phyloP scores from a whole-genome alignment of 2,888 invertebrate genomes.

The Ommatoiulus sabulosus region DNA sequence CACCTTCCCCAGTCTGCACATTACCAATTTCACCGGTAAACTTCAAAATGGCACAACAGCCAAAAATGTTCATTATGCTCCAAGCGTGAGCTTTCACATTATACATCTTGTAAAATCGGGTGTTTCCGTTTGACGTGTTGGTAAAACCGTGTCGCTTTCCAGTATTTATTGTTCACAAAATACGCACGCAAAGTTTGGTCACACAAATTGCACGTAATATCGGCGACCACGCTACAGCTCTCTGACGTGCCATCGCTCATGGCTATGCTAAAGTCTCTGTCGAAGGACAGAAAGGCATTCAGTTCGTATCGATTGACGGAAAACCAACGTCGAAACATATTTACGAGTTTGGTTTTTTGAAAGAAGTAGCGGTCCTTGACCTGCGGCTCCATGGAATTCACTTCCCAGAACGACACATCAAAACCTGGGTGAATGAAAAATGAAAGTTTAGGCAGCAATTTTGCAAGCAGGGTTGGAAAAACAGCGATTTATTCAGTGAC shows the following conservation, averaged over 20 bases:
- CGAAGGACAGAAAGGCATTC: background rate
- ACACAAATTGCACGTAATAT: constrained; percentile 48
- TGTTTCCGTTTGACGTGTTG: constrained; percentile 35
- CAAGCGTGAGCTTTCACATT: background rate
- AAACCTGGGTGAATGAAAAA: constrained; percentile 32
- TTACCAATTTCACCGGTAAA: too few relatives aligned
- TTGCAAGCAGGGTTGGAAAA: background rate
- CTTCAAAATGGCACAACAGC: too few relatives aligned
- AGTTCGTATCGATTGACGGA: constrained; percentile 18
- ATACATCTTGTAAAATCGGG: background rate
- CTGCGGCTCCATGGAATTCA: background rate
- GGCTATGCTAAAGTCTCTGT: background rate
- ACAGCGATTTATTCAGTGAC: constrained; percentile 18
- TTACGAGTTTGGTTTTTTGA: background rate
- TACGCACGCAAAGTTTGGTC: background rate
- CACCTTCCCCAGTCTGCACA: too few relatives aligned
- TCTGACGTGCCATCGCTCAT: background rate
- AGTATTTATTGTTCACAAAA: background rate
- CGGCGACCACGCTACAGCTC: background rate
- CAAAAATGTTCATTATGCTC: background rate
- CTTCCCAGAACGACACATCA: constrained; percentile 23
- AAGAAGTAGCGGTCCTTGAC: constrained; percentile 7
- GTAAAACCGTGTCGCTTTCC: constrained; percentile 39
- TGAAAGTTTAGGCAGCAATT: background rate
- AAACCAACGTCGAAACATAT: constrained; percentile 23